phyloP scores from a whole-genome alignment of 2,797 vertebrate genomes.

The Hippocampus kuda region DNA sequence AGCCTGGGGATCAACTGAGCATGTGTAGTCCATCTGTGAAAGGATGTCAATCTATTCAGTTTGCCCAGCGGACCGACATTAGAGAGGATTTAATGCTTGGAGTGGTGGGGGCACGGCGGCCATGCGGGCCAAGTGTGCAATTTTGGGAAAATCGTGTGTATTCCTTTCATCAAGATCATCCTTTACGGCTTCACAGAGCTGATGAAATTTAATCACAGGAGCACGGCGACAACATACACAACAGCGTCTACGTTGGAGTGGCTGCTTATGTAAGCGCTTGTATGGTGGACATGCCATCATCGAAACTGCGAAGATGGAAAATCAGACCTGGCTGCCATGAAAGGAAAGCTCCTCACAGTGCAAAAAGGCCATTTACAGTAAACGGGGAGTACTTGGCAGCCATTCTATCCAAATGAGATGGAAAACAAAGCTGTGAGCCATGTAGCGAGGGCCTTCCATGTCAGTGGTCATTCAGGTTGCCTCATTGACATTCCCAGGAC shows the following conservation, averaged over 20 bases:
- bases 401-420: constrained; percentile 13
- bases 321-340: constrained; percentile 26
- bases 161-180: constrained; percentile 14
- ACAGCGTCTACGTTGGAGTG: constrained; percentile 9
- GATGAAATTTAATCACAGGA: background rate
- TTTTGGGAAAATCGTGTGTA: constrained; percentile 38
- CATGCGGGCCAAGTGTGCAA: constrained; percentile 16
- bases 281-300: constrained; percentile 12
- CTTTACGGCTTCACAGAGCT: background rate
- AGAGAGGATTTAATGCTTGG: constrained; percentile 51
- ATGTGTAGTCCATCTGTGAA: constrained; percentile 43
- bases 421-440: constrained; percentile 3
- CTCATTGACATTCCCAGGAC: constrained; percentile 63
- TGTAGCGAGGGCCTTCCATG: constrained; percentile 35
- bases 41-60: constrained; percentile 37
- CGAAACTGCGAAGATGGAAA: constrained; percentile 26
- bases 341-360: constrained; percentile 13
- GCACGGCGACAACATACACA: background rate
- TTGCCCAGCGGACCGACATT: constrained; percentile 29
- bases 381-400: constrained; percentile 18
- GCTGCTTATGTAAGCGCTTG: constrained; percentile 32
- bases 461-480: constrained; percentile 50
- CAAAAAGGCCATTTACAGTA: constrained; percentile 33
- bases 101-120: constrained; percentile 24
- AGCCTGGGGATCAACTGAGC: constrained; percentile 33